These are phyloP conservation scores for Antheraea assamensis DNA, from an alignment of 2,888 invertebrate genomes.

Conservation along the genomic window DNA sequence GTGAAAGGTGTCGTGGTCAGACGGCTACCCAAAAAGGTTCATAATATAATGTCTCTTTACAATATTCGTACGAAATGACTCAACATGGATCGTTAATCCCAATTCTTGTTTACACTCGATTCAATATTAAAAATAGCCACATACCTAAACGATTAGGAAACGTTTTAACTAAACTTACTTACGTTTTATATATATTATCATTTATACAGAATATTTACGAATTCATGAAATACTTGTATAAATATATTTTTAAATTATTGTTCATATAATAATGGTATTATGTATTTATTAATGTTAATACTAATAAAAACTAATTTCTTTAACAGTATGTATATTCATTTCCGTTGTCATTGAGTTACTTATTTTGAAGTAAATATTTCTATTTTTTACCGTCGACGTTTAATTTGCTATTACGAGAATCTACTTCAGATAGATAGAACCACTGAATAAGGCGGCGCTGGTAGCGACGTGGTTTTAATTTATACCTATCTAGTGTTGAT, in stretches of 20 bases:
- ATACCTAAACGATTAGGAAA: neutral
- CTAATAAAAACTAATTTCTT: neutral
- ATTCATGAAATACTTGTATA: neutral
- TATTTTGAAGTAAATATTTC: neutral
- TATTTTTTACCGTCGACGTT: neutral
- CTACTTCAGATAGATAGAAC: constrained; percentile 30
- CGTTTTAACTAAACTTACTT: neutral
- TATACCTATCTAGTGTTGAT: constrained; percentile 56
- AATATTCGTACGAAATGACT: constrained; percentile 14
- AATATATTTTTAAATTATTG: neutral
- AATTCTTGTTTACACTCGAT: neutral
- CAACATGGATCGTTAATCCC: constrained; percentile 18
- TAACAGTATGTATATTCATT: neutral
- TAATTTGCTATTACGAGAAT: constrained; percentile 3
- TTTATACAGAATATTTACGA: neutral
- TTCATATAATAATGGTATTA: neutral
- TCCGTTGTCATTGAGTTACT: neutral
- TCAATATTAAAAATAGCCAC: constrained; percentile 9
- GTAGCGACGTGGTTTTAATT: constrained; percentile 29
- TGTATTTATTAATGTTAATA: neutral
- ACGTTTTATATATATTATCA: neutral
- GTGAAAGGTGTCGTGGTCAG: constrained; percentile 18
- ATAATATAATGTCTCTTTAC: constrained; percentile 14
- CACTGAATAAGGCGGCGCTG: constrained; percentile 32
- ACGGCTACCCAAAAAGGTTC: constrained; percentile 16